These are phyloP conservation scores for Dallia pectoralis DNA, from an alignment of 2,797 vertebrate species.

Conservation along the genomic window DNA sequence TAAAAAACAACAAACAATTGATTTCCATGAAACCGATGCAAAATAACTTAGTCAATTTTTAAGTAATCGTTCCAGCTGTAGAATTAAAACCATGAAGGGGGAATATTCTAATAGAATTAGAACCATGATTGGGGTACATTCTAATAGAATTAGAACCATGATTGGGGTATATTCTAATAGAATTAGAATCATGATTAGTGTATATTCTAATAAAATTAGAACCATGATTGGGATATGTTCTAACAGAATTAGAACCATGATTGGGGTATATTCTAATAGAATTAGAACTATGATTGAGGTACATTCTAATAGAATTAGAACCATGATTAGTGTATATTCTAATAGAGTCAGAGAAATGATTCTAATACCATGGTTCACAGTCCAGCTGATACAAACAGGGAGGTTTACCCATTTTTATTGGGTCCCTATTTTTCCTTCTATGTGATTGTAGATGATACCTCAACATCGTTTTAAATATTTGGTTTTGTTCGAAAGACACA, in stretches of 20 bases:
- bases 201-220: too few relatives aligned
- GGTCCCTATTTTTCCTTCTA: too few relatives aligned
- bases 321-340: not conserved
- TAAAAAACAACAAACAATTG: slow-evolving; percentile 19
- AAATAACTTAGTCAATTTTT: slow-evolving; percentile 58
- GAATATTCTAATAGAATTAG: too few relatives aligned
- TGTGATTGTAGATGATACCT: too few relatives aligned
- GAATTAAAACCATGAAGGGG: slow-evolving; percentile 1
- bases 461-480: too few relatives aligned
- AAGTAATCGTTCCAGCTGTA: slow-evolving; percentile 41
- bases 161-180: slow-evolving; percentile 11
- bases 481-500: too few relatives aligned
- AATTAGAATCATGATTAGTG: not conserved
- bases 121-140: too few relatives aligned
- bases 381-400: slow-evolving; percentile 21
- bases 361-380: not conserved
- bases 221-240: too few relatives aligned
- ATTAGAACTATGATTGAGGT: not conserved
- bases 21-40: slow-evolving; percentile 59
- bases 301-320: too few relatives aligned
- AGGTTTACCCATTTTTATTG: not conserved
- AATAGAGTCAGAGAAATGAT: slow-evolving; percentile 9
- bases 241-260: slow-evolving; percentile 13
- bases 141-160: slow-evolving; percentile 11
- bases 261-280: too few relatives aligned